Evolutionary conservation across 2,113 vertebrate genomes (phyloP), one percentile per base, ranked within the genome.

Genomic region (Empidonax traillii): DNA sequence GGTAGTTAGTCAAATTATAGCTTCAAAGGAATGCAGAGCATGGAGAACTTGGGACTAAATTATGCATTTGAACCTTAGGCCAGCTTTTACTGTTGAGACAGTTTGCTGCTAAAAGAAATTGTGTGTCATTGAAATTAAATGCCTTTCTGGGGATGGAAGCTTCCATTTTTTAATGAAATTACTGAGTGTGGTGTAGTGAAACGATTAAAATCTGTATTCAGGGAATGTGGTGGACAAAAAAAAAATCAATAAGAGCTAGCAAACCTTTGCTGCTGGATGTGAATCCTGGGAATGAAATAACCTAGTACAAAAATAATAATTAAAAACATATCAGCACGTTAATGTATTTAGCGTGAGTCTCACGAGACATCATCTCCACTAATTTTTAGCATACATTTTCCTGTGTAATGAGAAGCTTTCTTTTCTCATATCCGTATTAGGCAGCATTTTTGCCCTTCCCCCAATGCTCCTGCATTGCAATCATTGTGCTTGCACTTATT

Each of bases 191-290:
- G 97, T 98, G 97, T 97, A 98, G 97, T 97, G 98, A 98, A 98
- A 98, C 98, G 98, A 99, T 99, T 99, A 98, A 99, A 99, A 99
- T 99, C 99, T 99, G 98, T 99, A 99, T 99, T 99, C 99, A 91
- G 97, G 98, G 98, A 98, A 99, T 98, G 98, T 98, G 98, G 98
- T 93, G 89, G 97, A 93, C 96, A 31, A 51, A 83, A 83, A 86
- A 98, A 98, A 98, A 99, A 99, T 98, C 98, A 98, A 98, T 99
- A 98, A 97, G 94, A 95, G 97, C 96, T 95, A 98, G 97, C 97
- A 97, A 98, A 98, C 97, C 98, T 98, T 97, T 98, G 98, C 97
- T 97, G 97, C 97, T 98, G 97, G 96, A 97, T 97, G 97, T 97
- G 97, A 97, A 98, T 97, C 96, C 91, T 94, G 89, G 96, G 97